Base-by-base conservation (phyloP, 2,888 invertebrate genomes). In the Mylabris sibirica region DNA sequence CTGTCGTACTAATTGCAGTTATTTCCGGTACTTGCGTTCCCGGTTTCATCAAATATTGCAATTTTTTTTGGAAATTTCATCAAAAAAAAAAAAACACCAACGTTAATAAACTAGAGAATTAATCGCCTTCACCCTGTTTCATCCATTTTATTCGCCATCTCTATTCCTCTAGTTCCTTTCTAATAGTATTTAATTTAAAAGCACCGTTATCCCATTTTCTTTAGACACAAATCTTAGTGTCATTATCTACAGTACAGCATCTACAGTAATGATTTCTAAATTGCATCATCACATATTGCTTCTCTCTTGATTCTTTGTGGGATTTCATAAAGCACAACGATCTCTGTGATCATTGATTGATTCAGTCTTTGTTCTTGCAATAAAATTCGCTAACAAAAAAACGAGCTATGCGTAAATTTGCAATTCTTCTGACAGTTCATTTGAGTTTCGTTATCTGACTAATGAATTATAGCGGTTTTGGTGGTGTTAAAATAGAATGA, bases 1-100 rank as follows among this genome's bases (percentile, higher is more conserved):
- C 78, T 80, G 82, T 81, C 82, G 79, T 79, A 81, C 83, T 84
- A 84, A 84, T 84, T 84, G 82, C 82, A 76, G 76, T 72, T 76
- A 75, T 79, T 80, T 79, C 79, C 78, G 77, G 67, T 68, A 64
- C 71, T 63, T n/a, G 66, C 68, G 22, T 35, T 30, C 53, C 26
- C n/a, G n/a, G n/a, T n/a, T n/a, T n/a, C n/a, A 14, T 38, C 26
- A 35, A 63, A 59, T 60, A 44, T 38, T 26, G 26, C 59, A 34
- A 60, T 59, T 64, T 3, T 24, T 8, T 24, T 24, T 57, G 12
- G 5, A 57, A 57, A 24, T 57, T 53, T 12, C 53, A 53, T 12
- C 17, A 6, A 17, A 22, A 53, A 22, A 53, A n/a, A n/a, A n/a
- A n/a, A n/a, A n/a, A n/a, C n/a, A n/a, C n/a, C n/a, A n/a, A 11